Evolutionary conservation across 2,113 vertebrate species (phyloP), one percentile per base, ranked within the genome.

Genomic region (Dascyllus trimaculatus): DNA sequence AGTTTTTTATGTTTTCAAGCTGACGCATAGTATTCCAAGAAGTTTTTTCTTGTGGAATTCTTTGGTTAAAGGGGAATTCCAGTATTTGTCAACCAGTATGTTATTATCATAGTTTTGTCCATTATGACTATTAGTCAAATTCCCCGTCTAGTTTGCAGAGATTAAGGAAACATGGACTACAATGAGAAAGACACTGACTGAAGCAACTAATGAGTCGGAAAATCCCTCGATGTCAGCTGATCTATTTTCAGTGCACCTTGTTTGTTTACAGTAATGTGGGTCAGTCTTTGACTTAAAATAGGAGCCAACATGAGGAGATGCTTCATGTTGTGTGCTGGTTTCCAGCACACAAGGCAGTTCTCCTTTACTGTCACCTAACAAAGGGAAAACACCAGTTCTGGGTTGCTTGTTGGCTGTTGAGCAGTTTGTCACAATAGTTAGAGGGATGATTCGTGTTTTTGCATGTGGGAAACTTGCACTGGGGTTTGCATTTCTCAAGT

Each of bases 41-140:
- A 32, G 15, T 18, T 69, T 35, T n/a, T 40, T 57, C 11, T 35
- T 53, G 18, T 26, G 13, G 3, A 38, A 62, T 62, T 59, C 8
- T 62, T 82, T 59, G 24, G 17, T 22, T 46, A 24, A 62, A 46
- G 21, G 35, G 26, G 32, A 68, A 67, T 18, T 66, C 53, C 25
- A 22, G 14, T 18, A 35, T 63, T 82, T 51, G 52, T 78, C 52
- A 75, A 25, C 35, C 17, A 26, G 29, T 13, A 53, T 19, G 1
- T 57, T 63, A 40, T 53, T 21, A 46, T 51, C 32, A 57, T 25
- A 53, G 45, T 29, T 60, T 52, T 48, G 32, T 54, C 26, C 18
- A 35, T 48, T 64, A 40, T 59, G 18, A 53, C 43, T 65, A 9
- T 24, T 71, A 58, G 25, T 68, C 29, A 29, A 29, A 67, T 9